phyloP scores from a whole-genome alignment of 2,113 vertebrate species.

The Megaptera novaeangliae region DNA sequence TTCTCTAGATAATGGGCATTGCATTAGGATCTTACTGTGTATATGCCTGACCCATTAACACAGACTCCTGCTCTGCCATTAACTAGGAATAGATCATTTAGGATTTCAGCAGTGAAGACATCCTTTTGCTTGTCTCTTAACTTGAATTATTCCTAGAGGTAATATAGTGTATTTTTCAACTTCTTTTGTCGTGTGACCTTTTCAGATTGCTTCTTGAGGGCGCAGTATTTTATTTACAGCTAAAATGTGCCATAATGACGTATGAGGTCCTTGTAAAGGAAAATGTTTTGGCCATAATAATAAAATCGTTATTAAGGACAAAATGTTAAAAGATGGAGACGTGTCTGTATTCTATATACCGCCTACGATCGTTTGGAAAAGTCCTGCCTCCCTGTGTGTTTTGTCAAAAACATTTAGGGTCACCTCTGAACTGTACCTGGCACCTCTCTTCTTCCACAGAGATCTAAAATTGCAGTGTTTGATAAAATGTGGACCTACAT shows the following conservation, averaged over 20 bases:
- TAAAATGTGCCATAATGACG: neutral
- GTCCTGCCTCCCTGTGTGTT: neutral
- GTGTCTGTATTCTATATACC: rapidly evolving
- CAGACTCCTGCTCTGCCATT: neutral
- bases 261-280: neutral
- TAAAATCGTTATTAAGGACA: neutral
- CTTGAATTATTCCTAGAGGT: neutral
- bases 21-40: neutral
- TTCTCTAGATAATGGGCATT: neutral
- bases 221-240: neutral
- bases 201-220: neutral
- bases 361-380: neutral
- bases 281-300: neutral
- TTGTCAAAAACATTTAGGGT: slow-evolving; percentile 51
- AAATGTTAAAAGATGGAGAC: neutral
- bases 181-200: neutral
- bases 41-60: neutral
- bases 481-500: slow-evolving; percentile 99
- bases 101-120: neutral
- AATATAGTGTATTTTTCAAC: neutral
- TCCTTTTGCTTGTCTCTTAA: neutral
- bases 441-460: slow-evolving; percentile 83
- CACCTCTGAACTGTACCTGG: neutral
- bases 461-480: slow-evolving; percentile 99
- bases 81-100: neutral